A percentile compares a stretch with the other conserved stretches of the same genome.
These are phyloP conservation scores for Epistrophe grossulariae DNA, from an alignment of 2,888 invertebrate species.

Conservation along the genomic window DNA sequence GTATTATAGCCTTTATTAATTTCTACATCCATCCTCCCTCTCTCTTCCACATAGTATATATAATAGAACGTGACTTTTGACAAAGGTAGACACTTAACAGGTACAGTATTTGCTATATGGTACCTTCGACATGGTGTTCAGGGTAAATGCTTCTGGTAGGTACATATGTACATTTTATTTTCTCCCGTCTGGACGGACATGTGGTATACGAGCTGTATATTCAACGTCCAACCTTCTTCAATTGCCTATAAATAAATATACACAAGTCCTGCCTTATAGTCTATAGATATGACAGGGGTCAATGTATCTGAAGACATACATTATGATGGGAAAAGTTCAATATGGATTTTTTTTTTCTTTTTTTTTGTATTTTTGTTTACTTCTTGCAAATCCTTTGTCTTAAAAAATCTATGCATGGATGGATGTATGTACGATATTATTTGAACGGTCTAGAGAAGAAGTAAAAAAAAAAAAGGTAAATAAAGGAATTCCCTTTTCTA, in stretches of 20 bases:
- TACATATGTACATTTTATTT: slow-evolving; percentile 24
- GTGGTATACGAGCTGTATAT: not conserved
- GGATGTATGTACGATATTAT: slow-evolving; percentile 18
- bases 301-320: slow-evolving; percentile 42
- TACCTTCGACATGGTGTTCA: slow-evolving; percentile 10
- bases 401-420: slow-evolving; percentile 18
- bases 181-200: slow-evolving; percentile 13
- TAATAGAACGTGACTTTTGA: slow-evolving; percentile 70
- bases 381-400: slow-evolving; percentile 41
- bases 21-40: slow-evolving; percentile 12
- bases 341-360: slow-evolving; percentile 43
- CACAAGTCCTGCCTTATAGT: not conserved
- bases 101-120: slow-evolving; percentile 44
- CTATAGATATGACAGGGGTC: slow-evolving; percentile 38
- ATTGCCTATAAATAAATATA: not conserved
- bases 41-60: not conserved
- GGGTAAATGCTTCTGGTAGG: slow-evolving; percentile 13
- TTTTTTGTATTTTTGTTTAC: slow-evolving; percentile 4
- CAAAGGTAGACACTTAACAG: slow-evolving; percentile 67
- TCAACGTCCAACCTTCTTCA: slow-evolving; percentile 26
- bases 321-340: slow-evolving; percentile 62
- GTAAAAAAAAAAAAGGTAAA: slow-evolving; percentile 24
- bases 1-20: slow-evolving; percentile 10
- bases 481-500: slow-evolving; percentile 30
- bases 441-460: not conserved